phyloP scores from a whole-genome alignment of 2,797 vertebrate species.

The Enteromius viviparus region DNA sequence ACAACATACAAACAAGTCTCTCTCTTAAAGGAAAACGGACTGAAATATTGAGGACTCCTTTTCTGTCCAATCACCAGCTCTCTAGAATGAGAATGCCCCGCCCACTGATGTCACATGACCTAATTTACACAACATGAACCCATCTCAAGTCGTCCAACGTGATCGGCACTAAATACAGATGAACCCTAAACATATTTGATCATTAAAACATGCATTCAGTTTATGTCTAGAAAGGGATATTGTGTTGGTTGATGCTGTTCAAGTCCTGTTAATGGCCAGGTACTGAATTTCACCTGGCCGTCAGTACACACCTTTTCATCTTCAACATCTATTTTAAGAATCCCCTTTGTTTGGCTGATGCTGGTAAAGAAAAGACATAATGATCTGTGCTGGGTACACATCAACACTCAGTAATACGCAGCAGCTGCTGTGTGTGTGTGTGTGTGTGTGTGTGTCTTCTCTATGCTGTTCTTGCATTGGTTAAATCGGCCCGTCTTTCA shows the following conservation, averaged over 20 bases:
- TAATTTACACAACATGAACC: neutral
- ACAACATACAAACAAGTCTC: neutral
- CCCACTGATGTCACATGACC: conserved; percentile 2
- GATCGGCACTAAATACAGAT: neutral
- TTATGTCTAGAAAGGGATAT: neutral
- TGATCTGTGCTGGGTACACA: conserved; percentile 19
- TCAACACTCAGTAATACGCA: conserved; percentile 1
- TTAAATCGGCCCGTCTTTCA: neutral
- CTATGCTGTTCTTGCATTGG: neutral
- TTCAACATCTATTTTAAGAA: neutral
- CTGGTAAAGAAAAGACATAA: conserved; percentile 8
- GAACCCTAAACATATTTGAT: neutral
- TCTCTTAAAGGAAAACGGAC: neutral
- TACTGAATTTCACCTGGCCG: neutral
- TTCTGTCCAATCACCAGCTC: neutral
- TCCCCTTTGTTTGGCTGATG: neutral
- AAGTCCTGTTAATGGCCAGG: neutral
- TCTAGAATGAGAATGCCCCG: neutral
- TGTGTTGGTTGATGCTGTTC: neutral
- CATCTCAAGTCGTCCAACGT: neutral
- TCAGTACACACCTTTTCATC: conserved; percentile 8
- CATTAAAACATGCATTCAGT: neutral
- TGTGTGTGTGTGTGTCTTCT: neutral
- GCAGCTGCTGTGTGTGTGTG: neutral
- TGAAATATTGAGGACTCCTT: neutral